Percentiles rank a stretch among this genome's conserved stretches.
Evolutionary conservation across 1,140 invertebrate species (phyloP).

Genomic region (Zaprionus davidi): DNA sequence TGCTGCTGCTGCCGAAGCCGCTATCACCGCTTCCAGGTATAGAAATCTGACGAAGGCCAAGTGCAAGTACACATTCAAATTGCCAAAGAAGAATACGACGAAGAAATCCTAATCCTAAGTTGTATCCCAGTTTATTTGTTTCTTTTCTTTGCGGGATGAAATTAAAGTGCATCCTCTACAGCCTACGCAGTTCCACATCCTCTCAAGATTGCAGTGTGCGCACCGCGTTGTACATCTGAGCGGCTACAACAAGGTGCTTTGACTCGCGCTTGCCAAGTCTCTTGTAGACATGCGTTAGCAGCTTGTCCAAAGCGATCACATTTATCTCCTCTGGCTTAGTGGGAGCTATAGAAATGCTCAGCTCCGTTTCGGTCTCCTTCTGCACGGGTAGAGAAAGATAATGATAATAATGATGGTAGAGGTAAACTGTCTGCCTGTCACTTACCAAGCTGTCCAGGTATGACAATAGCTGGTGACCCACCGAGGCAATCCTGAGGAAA

Average conservation of each 20-base stretch:
- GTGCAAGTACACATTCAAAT: neutral
- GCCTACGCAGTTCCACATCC: neutral
- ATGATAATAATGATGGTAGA: neutral
- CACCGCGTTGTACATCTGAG: slow-evolving; percentile 82
- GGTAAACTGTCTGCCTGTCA: slow-evolving; percentile 44
- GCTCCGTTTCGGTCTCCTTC: slow-evolving; percentile 55
- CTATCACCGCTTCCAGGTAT: neutral
- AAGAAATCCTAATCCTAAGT: slow-evolving; percentile 12
- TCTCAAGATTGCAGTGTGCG: slow-evolving; percentile 62
- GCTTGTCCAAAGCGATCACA: slow-evolving; percentile 57
- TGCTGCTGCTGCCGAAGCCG: neutral
- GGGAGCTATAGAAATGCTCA: slow-evolving; percentile 64
- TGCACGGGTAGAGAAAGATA: slow-evolving; percentile 1
- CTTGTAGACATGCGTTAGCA: slow-evolving; percentile 63
- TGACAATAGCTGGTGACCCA: slow-evolving; percentile 88
- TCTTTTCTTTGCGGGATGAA: slow-evolving; percentile 14
- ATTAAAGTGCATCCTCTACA: slow-evolving; percentile 48
- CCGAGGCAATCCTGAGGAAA: slow-evolving; percentile 87
- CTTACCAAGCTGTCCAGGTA: slow-evolving; percentile 90
- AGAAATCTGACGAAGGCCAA: neutral
- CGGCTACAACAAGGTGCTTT: slow-evolving; percentile 63
- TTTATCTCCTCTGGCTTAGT: slow-evolving; percentile 71
- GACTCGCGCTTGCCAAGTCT: slow-evolving; percentile 62
- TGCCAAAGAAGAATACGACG: neutral
- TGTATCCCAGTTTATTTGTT: neutral